Evolutionary conservation across 2,888 invertebrate species (phyloP).

Genomic region (Dexiosoma caninum): DNA sequence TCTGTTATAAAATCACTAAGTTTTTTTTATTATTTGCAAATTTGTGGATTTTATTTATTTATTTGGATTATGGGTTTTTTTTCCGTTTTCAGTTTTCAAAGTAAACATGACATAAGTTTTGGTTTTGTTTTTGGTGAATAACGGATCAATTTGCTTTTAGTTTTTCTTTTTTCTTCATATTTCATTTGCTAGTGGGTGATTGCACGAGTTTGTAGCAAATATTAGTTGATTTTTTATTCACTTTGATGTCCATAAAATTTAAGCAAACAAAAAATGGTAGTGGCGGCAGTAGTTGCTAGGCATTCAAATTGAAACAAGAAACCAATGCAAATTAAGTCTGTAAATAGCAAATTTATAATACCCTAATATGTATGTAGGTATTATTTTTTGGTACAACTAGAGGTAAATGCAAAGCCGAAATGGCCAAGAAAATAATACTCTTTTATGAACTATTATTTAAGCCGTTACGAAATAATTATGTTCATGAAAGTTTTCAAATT

Average conservation of each 20-base stretch:
- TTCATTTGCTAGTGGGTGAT: slow-evolving; percentile 29
- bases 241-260: slow-evolving; percentile 10
- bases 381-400: no score
- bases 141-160: neutral
- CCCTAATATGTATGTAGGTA: no score
- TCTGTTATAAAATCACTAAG: neutral
- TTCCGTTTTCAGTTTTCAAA: slow-evolving; percentile 7
- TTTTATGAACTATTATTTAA: no score
- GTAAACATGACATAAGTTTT: slow-evolving; percentile 41
- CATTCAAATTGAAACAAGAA: neutral
- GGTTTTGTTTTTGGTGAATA: neutral
- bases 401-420: no score
- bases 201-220: neutral
- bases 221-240: neutral
- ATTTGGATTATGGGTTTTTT: neutral
- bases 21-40: slow-evolving; percentile 2
- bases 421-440: no score
- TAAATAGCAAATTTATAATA: neutral
- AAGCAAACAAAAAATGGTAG: neutral
- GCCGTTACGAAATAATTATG: no score
- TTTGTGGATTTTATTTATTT: neutral
- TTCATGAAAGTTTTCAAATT: no score
- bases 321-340: neutral
- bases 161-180: neutral
- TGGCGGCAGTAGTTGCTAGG: neutral